phyloP scores from a whole-genome alignment of 2,797 vertebrate species.

The Epinephelus malabaricus region DNA sequence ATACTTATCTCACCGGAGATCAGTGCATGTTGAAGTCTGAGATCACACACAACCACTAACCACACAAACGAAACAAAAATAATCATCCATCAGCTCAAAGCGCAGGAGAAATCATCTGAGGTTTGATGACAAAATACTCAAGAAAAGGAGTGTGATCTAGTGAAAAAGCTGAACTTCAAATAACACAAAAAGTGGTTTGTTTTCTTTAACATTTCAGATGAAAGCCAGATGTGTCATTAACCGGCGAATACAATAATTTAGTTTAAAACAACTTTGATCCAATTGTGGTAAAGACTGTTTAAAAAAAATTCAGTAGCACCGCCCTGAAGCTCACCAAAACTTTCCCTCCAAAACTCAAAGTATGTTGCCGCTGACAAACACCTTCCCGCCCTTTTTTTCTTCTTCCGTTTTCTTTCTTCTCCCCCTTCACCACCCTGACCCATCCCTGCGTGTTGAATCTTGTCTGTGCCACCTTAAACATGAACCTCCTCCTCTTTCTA shows the following conservation, averaged over 20 bases:
- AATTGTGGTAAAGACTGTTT: neutral
- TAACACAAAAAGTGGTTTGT: neutral
- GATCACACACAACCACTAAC: conserved; percentile 26
- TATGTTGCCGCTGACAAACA: conserved; percentile 8
- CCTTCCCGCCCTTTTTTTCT: conserved; percentile 7
- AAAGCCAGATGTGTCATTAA: neutral
- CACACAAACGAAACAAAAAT: neutral
- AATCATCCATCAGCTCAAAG: neutral
- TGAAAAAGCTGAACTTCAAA: conserved; percentile 21
- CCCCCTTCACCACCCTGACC: neutral
- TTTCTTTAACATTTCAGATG: neutral
- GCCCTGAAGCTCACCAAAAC: conserved; percentile 23
- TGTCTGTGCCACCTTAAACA: conserved; percentile 6
- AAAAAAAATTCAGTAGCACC: neutral
- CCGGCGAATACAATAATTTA: neutral
- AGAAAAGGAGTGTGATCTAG: neutral
- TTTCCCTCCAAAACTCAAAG: conserved; percentile 62
- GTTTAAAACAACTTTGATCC: conserved; percentile 11
- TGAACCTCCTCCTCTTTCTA: neutral
- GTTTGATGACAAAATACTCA: conserved; percentile 7
- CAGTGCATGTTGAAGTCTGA: conserved; percentile 65
- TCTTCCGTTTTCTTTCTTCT: neutral
- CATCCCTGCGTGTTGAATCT: conserved; percentile 28
- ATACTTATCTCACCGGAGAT: conserved; percentile 68
- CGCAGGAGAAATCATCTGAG: neutral